A percentile compares a stretch with the other conserved stretches of the same genome.
These are phyloP conservation scores for Patella ulyssiponensis DNA, from an alignment of 2,888 invertebrate genomes.

Conservation along the genomic window DNA sequence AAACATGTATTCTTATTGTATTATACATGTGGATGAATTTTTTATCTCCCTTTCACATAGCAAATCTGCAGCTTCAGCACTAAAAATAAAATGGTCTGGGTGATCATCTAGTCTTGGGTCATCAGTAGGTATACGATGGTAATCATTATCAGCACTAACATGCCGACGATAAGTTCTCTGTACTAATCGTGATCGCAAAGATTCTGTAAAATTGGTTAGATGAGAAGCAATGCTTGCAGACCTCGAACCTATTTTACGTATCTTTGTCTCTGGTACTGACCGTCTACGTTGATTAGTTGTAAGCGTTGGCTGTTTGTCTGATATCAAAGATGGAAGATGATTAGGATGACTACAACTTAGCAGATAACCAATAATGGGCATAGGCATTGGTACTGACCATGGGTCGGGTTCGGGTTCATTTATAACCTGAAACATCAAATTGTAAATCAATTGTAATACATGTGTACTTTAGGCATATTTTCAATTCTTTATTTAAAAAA, in stretches of 20 bases:
- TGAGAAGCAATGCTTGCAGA: slow-evolving; percentile 36
- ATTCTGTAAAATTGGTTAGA: slow-evolving; percentile 39
- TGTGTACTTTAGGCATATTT: neutral
- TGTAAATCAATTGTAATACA: neutral
- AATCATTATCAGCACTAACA: slow-evolving; percentile 27
- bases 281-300: slow-evolving; percentile 29
- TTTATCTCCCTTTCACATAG: slow-evolving; percentile 40
- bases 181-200: slow-evolving; percentile 35
- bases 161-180: slow-evolving; percentile 27
- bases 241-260: slow-evolving; percentile 34
- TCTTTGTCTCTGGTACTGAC: slow-evolving; percentile 43
- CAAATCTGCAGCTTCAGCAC: slow-evolving; percentile 38
- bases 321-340: slow-evolving; percentile 23
- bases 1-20: slow-evolving; percentile 29
- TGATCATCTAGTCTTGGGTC: slow-evolving; percentile 36
- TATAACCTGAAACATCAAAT: slow-evolving; percentile 49
- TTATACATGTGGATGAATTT: slow-evolving; percentile 39
- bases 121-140: slow-evolving; percentile 40
- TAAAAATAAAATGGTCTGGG: slow-evolving; percentile 34
- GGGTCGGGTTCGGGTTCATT: slow-evolving; percentile 56
- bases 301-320: slow-evolving; percentile 20
- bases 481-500: too few species aligned
- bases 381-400: slow-evolving; percentile 54
- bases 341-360: slow-evolving; percentile 51
- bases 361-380: slow-evolving; percentile 59